Percentiles rank a stretch among this genome's conserved stretches.
These are phyloP conservation scores for Prorops nasuta DNA, from an alignment of 1,140 invertebrate species.

Conservation along the genomic window DNA sequence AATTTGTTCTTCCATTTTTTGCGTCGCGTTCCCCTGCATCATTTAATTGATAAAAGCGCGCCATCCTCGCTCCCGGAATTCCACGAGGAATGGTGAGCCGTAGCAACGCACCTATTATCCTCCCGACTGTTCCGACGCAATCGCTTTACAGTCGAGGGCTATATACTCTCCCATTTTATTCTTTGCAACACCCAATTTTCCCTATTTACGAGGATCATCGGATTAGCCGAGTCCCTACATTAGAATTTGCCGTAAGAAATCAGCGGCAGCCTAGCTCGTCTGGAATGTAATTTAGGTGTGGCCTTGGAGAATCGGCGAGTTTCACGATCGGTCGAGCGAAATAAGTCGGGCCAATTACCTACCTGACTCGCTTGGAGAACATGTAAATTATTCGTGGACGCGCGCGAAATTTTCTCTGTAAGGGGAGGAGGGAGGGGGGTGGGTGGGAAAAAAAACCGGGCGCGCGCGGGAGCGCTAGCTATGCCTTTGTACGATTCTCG, in stretches of 20 bases:
- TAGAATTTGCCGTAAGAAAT: too few relatives aligned
- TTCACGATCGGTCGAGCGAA: conserved; percentile 17
- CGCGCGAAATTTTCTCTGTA: not conserved
- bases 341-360: conserved; percentile 9
- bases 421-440: too few relatives aligned
- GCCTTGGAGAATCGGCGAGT: conserved; percentile 1
- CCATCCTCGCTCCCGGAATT: conserved; percentile 1
- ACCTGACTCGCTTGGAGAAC: conserved; percentile 6
- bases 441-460: too few relatives aligned
- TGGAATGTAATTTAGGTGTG: too few relatives aligned
- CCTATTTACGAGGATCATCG: too few relatives aligned
- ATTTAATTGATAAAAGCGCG: conserved; percentile 31
- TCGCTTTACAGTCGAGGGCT: not conserved
- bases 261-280: too few relatives aligned
- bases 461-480: conserved; percentile 1
- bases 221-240: too few relatives aligned
- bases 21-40: not conserved
- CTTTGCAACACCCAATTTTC: too few relatives aligned
- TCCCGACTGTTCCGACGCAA: conserved; percentile 1
- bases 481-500: not conserved
- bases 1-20: conserved; percentile 15
- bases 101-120: conserved; percentile 15
- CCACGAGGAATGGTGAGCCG: conserved; percentile 10
- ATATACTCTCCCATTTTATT: too few relatives aligned
- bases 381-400: conserved; percentile 20